Base-by-base conservation (phyloP, 2,888 invertebrate genomes). In the Clitarchus hookeri region DNA sequence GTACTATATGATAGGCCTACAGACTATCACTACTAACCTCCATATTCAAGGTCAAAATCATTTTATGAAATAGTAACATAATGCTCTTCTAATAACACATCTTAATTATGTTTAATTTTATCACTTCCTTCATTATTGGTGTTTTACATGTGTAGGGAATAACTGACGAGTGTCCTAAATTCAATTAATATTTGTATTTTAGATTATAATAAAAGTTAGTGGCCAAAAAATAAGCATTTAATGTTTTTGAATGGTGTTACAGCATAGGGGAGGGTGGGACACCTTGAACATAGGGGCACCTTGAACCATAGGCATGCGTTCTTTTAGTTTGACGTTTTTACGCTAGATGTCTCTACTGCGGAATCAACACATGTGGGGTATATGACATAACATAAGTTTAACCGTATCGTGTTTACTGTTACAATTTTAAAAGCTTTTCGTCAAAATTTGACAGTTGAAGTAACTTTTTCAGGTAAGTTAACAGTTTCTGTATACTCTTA, bases 151-250 rank as follows among this genome's bases (percentile, higher is more conserved):
- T 65, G 65, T 65, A 65, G 65, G 65, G 8, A n/a, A 65, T 65
- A 65, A 65, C 19, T 65, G n/a, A 65, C 19, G 8, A 65, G n/a
- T 65, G 65, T 65, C 65, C 65, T 65, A 65, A 11, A 65, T 65
- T 65, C 65, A 65, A 65, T 65, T 65, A 65, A 65, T 65, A 65
- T 65, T 65, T 65, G 65, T 65, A 65, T 65, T 65, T n/a, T 65
- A 65, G 65, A 65, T 65, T 65, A n/a, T 53, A 65, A 65, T 65
- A 65, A 65, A n/a, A 65, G 65, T 65, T 65, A 65, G 65, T 9
- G 65, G 65, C 65, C 65, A 65, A 65, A 65, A 6, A 65, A 65
- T 8, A n/a, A 65, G 65, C 65, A 65, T 65, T 65, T 65, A 0
- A 65, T 65, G 65, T 65, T 65, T 65, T 65, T 65, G 65, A 12